Conservation (phyloP, 2,888 invertebrate species). For the Eristalis intricaria region DNA sequence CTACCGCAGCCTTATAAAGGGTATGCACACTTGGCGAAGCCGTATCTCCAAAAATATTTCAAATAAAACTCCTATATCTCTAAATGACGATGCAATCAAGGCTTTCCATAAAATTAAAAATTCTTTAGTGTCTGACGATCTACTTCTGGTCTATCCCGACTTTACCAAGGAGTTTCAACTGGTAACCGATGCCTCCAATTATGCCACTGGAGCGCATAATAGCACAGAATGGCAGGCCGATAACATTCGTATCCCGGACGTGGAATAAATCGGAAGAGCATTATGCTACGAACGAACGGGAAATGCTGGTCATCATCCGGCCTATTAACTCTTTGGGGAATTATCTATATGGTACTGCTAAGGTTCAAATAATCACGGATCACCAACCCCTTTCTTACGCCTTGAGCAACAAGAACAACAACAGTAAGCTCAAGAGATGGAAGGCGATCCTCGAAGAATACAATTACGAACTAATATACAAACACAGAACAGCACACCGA, state of each 20-base stretch:
- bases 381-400: neutral
- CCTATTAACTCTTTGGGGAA: neutral
- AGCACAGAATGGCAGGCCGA: slow-evolving; percentile 37
- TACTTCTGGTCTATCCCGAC: slow-evolving; percentile 46
- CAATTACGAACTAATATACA: slow-evolving; percentile 42
- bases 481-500: slow-evolving; percentile 38
- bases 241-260: slow-evolving; percentile 21
- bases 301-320: slow-evolving; percentile 37
- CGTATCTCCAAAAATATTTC: slow-evolving; percentile 38
- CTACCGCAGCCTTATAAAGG: slow-evolving; percentile 57
- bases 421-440: slow-evolving; percentile 53
- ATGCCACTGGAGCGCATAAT: slow-evolving; percentile 58
- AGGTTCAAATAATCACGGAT: slow-evolving; percentile 18
- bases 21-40: slow-evolving; percentile 48
- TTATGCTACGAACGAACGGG: slow-evolving; percentile 52
- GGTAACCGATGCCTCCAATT: slow-evolving; percentile 61
- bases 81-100: slow-evolving; percentile 5
- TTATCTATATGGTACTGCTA: slow-evolving; percentile 54
- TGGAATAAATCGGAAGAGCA: slow-evolving; percentile 46
- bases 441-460: slow-evolving; percentile 32
- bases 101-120: slow-evolving; percentile 37
- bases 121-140: slow-evolving; percentile 22
- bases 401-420: slow-evolving; percentile 55
- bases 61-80: slow-evolving; percentile 22
- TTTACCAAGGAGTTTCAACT: slow-evolving; percentile 63